Base-by-base conservation (phyloP, 2,113 vertebrate species). In the Rynchops niger region DNA sequence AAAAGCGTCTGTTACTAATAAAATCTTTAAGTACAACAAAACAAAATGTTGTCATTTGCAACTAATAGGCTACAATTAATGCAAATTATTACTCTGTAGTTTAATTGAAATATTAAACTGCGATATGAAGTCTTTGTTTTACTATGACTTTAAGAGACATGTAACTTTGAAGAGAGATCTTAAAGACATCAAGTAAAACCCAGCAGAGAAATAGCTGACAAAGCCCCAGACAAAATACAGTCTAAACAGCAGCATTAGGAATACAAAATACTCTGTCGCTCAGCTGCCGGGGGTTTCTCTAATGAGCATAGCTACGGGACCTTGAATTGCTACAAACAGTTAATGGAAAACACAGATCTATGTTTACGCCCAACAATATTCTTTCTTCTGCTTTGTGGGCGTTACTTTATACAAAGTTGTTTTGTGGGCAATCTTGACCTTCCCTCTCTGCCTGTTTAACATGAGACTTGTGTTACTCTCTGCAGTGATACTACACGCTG, bases 1-100 rank as follows among this genome's bases (percentile, higher is more conserved):
- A 96, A 97, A 96, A 96, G 79, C 62, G 77, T 93, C 95, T 95
- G 91, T 96, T 96, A 87, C 97, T 97, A 98, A 97, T 97, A 98
- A 98, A 98, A 98, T 91, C 45, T n/a, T 94, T 93, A 97, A 98
- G 82, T 90, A 92, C 93, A 93, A 73, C 90, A 93, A 95, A 98
- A 97, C 92, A 97, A 97, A 97, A 96, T 86, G 95, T 61, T 78
- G 93, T 95, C 96, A 82, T 94, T 67, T 40, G 95, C 58, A 97
- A 96, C 88, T 93, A 79, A 92, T 88, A 78, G 89, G 81, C 82
- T 43, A 38, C 89, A 95, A 97, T 97, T 97, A 98, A 90, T 91
- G 88, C 72, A 95, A 87, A 90, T 96, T 76, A 25, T 63, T 65
- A 74, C 72, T 79, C 77, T 47, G 52, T 29, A 18, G 5, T 63